Conservation (phyloP, 2,888 invertebrate genomes). For the Muschampia plurimacula region DNA sequence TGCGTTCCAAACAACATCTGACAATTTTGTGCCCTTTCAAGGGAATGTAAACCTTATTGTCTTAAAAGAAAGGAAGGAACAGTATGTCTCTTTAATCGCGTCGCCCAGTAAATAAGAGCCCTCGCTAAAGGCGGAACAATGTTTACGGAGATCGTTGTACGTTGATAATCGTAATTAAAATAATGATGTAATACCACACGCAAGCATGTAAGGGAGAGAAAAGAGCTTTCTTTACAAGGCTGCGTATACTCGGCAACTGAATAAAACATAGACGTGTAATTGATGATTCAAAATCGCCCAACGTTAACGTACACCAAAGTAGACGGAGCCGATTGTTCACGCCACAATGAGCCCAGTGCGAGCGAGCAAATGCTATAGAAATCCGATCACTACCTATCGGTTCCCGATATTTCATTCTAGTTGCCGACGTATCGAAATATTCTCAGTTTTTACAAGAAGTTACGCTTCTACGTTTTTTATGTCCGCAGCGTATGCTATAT, state of each 20-base stretch:
- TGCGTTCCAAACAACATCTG: slow-evolving; percentile 25
- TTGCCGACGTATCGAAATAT: too few species aligned
- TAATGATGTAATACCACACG: slow-evolving; percentile 25
- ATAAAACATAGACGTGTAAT: too few species aligned
- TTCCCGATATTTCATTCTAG: too few species aligned
- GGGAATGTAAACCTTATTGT: slow-evolving; percentile 23
- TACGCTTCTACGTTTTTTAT: too few species aligned
- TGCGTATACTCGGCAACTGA: neutral
- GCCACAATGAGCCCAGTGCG: too few species aligned
- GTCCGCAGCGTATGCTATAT: too few species aligned
- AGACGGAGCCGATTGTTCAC: too few species aligned
- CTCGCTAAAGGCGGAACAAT: slow-evolving; percentile 25
- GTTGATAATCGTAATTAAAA: slow-evolving; percentile 35
- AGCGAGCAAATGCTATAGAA: too few species aligned
- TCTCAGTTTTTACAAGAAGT: too few species aligned
- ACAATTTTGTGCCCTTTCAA: slow-evolving; percentile 12
- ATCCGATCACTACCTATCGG: too few species aligned
- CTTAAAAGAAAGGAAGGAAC: neutral
- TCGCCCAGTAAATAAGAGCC: slow-evolving; percentile 5
- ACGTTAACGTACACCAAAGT: too few species aligned
- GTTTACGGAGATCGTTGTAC: slow-evolving; percentile 23
- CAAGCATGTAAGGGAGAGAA: slow-evolving; percentile 6
- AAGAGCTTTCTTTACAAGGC: slow-evolving; percentile 5
- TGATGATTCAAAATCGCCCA: too few species aligned
- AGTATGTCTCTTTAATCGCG: neutral